Conservation (phyloP, 2,888 invertebrate species). For the Ypsolopha scabrella region DNA sequence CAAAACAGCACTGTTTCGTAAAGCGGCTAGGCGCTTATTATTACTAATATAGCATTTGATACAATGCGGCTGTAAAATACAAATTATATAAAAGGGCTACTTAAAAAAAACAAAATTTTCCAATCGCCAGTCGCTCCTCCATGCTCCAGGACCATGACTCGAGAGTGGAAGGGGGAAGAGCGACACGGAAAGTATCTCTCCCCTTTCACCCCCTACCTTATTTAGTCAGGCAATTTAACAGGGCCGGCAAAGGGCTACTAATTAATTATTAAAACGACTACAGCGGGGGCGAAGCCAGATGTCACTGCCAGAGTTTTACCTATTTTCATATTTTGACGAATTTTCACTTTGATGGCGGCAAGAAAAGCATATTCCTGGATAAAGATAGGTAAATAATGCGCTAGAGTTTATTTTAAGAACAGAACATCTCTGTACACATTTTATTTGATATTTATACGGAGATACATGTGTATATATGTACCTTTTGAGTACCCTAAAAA, state of each 20-base stretch:
- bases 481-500: too few species aligned
- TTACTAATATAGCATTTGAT: too few species aligned
- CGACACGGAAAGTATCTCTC: not conserved
- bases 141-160: too few species aligned
- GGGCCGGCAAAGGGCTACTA: conserved; percentile 48
- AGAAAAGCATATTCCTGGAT: too few species aligned
- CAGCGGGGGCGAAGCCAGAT: conserved; percentile 2
- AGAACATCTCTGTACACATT: too few species aligned
- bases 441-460: too few species aligned
- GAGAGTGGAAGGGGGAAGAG: not conserved
- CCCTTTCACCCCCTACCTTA: conserved; percentile 24
- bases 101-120: not conserved
- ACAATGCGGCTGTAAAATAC: not conserved
- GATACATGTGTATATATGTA: too few species aligned
- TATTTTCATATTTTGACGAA: conserved; percentile 4
- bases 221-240: conserved; percentile 64
- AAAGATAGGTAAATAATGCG: too few species aligned
- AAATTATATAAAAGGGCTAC: not conserved
- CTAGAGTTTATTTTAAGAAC: too few species aligned
- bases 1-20: too few species aligned
- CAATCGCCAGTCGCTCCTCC: not conserved
- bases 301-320: not conserved
- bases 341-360: not conserved
- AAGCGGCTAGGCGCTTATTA: too few species aligned
- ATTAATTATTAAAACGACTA: conserved; percentile 30